Percentiles rank a stretch among this genome's conserved stretches.
These are phyloP conservation scores for Nibea albiflora DNA, from an alignment of 2,113 vertebrate species.

Conservation along the genomic window DNA sequence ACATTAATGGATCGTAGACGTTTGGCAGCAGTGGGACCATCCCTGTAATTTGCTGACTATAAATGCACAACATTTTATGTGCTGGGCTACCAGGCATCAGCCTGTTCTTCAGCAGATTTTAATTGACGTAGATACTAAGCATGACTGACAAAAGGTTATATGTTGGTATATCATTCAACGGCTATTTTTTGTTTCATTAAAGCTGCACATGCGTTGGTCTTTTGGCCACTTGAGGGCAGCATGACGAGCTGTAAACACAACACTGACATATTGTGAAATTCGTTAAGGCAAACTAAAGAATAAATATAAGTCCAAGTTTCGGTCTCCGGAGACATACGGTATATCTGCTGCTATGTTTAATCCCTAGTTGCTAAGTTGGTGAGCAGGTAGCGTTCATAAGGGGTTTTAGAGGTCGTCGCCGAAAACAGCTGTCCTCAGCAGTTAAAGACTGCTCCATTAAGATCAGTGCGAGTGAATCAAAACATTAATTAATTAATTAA, in stretches of 20 bases:
- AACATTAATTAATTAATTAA: neutral
- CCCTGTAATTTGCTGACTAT: conserved; percentile 34
- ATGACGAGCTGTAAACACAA: neutral
- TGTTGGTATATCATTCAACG: neutral
- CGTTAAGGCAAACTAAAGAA: neutral
- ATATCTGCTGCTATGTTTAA: neutral
- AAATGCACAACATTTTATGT: neutral
- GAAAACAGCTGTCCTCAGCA: neutral
- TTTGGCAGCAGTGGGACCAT: conserved; percentile 25
- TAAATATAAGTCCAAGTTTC: neutral
- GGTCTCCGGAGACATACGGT: too few relatives aligned
- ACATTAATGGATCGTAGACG: conserved; percentile 22
- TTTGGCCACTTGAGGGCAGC: neutral
- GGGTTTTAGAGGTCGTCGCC: neutral
- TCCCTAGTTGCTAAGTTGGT: neutral
- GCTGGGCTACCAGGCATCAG: neutral
- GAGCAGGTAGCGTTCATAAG: neutral
- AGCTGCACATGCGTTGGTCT: neutral
- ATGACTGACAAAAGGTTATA: neutral
- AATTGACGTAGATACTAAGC: neutral
- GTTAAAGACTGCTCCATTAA: neutral
- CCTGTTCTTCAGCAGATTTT: conserved; percentile 4
- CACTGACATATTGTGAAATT: neutral
- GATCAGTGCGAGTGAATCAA: neutral
- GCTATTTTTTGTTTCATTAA: neutral